A percentile compares a stretch with the other conserved stretches of the same genome.
Conservation (phyloP, 2,888 invertebrate genomes). For the Phlogophora meticulosa region DNA sequence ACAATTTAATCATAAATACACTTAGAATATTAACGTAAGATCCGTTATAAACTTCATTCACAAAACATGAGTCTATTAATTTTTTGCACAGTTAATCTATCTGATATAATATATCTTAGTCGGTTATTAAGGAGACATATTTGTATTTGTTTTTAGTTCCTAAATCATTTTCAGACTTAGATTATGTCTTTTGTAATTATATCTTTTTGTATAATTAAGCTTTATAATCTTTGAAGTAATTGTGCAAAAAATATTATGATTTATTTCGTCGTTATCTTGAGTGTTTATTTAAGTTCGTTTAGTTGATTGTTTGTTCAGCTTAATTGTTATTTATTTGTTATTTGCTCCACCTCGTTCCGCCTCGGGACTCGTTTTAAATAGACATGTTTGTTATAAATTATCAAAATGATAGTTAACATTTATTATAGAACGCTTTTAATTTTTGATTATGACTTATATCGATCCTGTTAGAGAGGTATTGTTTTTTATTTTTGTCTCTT, state of each 20-base stretch:
- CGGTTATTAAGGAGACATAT: conserved; percentile 15
- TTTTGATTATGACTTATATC: conserved; percentile 32
- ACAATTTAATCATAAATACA: conserved; percentile 45
- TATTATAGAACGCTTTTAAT: conserved; percentile 8
- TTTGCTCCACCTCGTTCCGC: conserved; percentile 36
- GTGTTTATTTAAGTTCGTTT: conserved; percentile 43
- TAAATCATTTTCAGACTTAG: conserved; percentile 37
- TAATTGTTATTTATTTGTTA: conserved; percentile 59
- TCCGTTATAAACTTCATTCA: conserved; percentile 36
- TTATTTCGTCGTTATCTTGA: conserved; percentile 29
- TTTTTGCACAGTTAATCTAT: conserved; percentile 40
- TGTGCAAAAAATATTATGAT: conserved; percentile 54
- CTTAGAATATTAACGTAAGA: conserved; percentile 22
- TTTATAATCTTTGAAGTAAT: conserved; percentile 32
- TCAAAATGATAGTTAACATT: conserved; percentile 9
- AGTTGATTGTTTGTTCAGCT: conserved; percentile 46
- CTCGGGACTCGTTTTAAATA: conserved; percentile 45
- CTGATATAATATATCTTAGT: conserved; percentile 4
- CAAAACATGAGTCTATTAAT: conserved; percentile 40
- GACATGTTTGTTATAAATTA: conserved; percentile 26
- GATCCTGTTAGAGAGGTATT: conserved; percentile 1
- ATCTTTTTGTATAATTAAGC: conserved; percentile 39
- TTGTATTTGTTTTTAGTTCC: conserved; percentile 43
- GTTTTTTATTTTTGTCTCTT: not conserved
- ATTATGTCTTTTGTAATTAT: conserved; percentile 46